A percentile compares a stretch with the other conserved stretches of the same genome.
Conservation (phyloP, 2,888 invertebrate species). For the Colletes collaris region DNA sequence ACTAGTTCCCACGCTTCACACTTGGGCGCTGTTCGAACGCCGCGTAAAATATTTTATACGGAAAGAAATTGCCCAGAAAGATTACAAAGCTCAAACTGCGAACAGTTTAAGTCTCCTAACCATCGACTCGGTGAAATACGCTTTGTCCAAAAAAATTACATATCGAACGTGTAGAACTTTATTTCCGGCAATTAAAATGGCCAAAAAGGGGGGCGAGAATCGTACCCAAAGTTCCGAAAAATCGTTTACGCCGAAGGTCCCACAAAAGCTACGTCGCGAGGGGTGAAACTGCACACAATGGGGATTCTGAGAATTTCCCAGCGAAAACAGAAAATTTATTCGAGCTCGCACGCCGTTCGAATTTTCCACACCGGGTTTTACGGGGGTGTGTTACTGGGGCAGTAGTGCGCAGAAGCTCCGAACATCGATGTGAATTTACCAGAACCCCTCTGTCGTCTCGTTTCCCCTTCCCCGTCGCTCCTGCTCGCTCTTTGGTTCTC, state of each 20-base stretch:
- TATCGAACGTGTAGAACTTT: too few species aligned
- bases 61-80: not conserved
- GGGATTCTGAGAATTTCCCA: not conserved
- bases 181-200: too few species aligned
- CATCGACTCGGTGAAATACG: too few species aligned
- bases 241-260: not conserved
- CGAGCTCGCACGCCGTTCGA: constrained; percentile 63
- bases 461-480: constrained; percentile 33
- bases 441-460: constrained; percentile 54
- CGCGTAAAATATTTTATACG: not conserved
- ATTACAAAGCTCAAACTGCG: not conserved
- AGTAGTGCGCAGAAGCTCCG: constrained; percentile 80
- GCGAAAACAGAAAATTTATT: constrained; percentile 56
- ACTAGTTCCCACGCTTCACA: not conserved
- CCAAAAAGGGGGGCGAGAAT: not conserved
- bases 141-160: too few species aligned
- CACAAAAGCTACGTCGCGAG: not conserved
- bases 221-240: not conserved
- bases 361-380: constrained; percentile 61
- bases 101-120: not conserved
- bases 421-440: constrained; percentile 72
- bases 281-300: not conserved
- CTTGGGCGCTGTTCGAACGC: not conserved
- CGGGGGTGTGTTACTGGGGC: constrained; percentile 81
- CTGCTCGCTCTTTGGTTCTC: constrained; percentile 33